These are phyloP conservation scores for Melanotaenia duboulayi DNA, from an alignment of 2,113 vertebrate species.

Conservation along the genomic window DNA sequence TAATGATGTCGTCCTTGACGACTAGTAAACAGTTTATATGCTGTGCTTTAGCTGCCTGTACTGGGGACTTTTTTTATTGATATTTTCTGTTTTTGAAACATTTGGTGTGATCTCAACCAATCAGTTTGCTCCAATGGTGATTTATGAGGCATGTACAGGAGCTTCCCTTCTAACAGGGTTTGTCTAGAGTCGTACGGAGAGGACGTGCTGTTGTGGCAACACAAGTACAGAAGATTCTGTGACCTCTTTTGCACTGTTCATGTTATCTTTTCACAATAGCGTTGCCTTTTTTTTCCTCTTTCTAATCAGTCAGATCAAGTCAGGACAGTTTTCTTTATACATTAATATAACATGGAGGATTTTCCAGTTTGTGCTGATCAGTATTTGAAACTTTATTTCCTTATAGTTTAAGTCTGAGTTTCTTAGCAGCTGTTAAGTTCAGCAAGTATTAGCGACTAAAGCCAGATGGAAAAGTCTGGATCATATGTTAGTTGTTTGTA, in stretches of 20 bases:
- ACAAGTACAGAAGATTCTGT: neutral
- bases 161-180: conserved; percentile 10
- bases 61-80: neutral
- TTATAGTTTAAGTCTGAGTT: no score
- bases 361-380: no score
- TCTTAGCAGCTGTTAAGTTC: no score
- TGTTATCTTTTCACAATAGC: neutral
- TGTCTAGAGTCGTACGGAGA: neutral
- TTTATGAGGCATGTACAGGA: conserved; percentile 24
- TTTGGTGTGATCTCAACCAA: no score
- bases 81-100: neutral
- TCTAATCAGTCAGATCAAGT: neutral
- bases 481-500: no score
- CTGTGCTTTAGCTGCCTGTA: neutral
- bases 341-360: no score
- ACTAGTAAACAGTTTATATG: conserved; percentile 41
- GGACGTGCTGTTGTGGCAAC: conserved; percentile 2
- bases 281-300: no score
- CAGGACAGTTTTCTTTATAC: neutral
- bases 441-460: no score
- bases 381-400: no score
- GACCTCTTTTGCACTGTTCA: neutral
- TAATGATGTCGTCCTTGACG: conserved; percentile 43
- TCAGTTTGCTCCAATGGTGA: conserved; percentile 1
- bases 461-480: no score